Evolutionary conservation across 2,797 vertebrate species (phyloP).

Genomic region (Antennarius maculatus): DNA sequence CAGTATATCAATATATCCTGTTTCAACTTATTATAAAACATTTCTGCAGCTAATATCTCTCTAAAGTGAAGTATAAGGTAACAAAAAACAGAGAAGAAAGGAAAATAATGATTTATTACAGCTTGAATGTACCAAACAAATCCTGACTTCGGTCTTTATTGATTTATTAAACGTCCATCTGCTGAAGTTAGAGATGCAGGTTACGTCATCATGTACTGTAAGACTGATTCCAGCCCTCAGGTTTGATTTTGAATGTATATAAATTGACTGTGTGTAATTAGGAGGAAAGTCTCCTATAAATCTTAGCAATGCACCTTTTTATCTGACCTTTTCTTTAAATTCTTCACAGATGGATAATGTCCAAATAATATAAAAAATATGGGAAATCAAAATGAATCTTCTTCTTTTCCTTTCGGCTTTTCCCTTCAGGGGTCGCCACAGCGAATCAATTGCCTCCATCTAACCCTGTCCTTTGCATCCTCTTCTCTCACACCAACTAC

Average conservation of each 20-base stretch:
- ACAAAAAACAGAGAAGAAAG: not conserved
- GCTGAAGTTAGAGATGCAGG: conserved; percentile 12
- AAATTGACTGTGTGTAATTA: conserved; percentile 26
- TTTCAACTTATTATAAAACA: not conserved
- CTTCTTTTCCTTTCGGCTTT: too few species aligned
- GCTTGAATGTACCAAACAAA: not conserved
- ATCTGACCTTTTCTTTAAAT: too few species aligned
- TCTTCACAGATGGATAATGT: too few species aligned
- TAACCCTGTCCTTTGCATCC: too few species aligned
- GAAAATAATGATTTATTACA: not conserved
- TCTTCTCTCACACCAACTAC: too few species aligned
- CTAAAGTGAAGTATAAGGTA: not conserved
- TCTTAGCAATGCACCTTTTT: not conserved
- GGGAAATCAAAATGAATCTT: too few species aligned
- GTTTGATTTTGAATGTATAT: conserved; percentile 53
- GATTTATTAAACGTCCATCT: conserved; percentile 10
- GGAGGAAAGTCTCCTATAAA: conserved; percentile 4
- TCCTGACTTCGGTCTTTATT: not conserved
- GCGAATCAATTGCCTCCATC: too few species aligned
- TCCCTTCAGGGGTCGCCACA: too few species aligned
- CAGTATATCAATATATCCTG: too few species aligned
- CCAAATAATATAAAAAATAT: too few species aligned
- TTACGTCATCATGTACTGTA: conserved; percentile 33
- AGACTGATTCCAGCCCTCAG: conserved; percentile 42
- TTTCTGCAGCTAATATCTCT: conserved; percentile 6